These are phyloP conservation scores for Clarias magur DNA, from an alignment of 2,113 vertebrate species.

Conservation along the genomic window DNA sequence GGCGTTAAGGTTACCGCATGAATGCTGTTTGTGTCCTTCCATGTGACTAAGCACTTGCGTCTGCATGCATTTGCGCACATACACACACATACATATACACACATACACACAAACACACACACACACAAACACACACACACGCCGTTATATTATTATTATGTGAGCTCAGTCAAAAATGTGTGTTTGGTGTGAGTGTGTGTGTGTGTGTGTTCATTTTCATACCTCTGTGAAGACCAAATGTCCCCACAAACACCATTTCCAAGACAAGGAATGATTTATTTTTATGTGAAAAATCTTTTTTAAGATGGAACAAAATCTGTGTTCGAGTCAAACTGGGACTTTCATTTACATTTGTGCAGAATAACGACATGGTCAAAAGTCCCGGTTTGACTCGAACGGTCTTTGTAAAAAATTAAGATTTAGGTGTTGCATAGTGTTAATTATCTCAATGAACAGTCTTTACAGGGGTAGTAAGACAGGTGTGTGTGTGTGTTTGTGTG, in stretches of 20 bases:
- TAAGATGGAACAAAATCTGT: neutral
- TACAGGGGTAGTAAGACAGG: too few relatives aligned
- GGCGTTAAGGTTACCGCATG: neutral
- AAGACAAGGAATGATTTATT: neutral
- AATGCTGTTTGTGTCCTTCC: conserved; percentile 22
- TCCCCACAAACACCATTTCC: neutral
- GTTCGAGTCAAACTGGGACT: too few relatives aligned
- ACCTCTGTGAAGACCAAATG: neutral
- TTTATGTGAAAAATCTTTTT: neutral
- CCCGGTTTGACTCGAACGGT: too few relatives aligned
- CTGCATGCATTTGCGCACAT: conserved; percentile 6
- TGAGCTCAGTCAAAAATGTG: conserved; percentile 65
- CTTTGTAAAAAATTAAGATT: neutral
- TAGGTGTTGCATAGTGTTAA: neutral
- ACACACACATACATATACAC: conserved; percentile 12
- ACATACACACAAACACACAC: conserved; percentile 10
- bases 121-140: conserved; percentile 19
- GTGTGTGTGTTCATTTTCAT: neutral
- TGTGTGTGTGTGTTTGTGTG: conserved; percentile 59
- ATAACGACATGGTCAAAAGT: too few relatives aligned
- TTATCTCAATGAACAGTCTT: too few relatives aligned
- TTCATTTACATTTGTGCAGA: too few relatives aligned
- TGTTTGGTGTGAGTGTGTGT: conserved; percentile 56
- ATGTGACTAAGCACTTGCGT: conserved; percentile 44
- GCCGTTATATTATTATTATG: neutral